A percentile compares a stretch with the other conserved stretches of the same genome.
These are phyloP conservation scores for Riptortus pedestris DNA, from an alignment of 1,140 invertebrate species.

Conservation along the genomic window DNA sequence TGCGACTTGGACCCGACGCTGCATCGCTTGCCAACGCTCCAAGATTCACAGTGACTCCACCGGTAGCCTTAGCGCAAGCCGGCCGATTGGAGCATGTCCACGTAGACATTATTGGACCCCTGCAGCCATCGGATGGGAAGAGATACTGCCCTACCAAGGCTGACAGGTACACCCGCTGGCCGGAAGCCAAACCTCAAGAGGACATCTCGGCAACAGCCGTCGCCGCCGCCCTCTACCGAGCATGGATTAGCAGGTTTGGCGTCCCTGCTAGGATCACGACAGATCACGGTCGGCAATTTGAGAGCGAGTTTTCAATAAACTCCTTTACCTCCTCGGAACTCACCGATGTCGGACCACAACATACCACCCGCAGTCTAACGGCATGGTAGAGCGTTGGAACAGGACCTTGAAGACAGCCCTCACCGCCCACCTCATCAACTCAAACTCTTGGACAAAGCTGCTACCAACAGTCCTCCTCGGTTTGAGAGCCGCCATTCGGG, in stretches of 20 bases:
- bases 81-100: slow-evolving; percentile 33
- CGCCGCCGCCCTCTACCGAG: slow-evolving; percentile 30
- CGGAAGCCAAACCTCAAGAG: slow-evolving; percentile 31
- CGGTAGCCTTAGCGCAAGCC: slow-evolving; percentile 23
- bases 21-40: slow-evolving; percentile 32
- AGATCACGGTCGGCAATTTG: slow-evolving; percentile 37
- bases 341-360: slow-evolving; percentile 34
- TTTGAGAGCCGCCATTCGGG: no score
- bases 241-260: slow-evolving; percentile 37
- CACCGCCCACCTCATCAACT: no score
- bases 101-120: no score
- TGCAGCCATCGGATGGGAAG: no score
- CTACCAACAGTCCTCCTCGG: no score
- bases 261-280: slow-evolving; percentile 35
- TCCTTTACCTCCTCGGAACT: no score
- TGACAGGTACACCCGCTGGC: slow-evolving; percentile 35
- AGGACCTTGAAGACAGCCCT: no score
- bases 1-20: slow-evolving; percentile 29
- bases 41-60: slow-evolving; percentile 33
- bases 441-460: no score
- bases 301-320: no score
- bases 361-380: slow-evolving; percentile 33
- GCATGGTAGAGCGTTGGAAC: not conserved
- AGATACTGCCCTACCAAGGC: no score
- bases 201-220: slow-evolving; percentile 34